These are phyloP conservation scores for Caenorhabditis brenneri DNA, from an alignment of 1,140 invertebrate species.

Conservation along the genomic window DNA sequence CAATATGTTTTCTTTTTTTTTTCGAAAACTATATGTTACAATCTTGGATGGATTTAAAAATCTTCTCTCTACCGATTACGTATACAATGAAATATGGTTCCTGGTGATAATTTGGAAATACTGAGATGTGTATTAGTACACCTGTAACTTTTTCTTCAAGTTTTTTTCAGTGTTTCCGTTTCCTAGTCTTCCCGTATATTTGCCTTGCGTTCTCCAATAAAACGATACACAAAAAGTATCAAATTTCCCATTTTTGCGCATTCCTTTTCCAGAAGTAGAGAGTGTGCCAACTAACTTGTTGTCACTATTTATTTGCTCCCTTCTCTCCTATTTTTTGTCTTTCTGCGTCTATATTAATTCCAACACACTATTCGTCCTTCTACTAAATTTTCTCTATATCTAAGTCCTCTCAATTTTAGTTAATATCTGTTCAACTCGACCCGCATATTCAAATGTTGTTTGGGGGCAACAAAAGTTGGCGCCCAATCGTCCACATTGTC, in stretches of 20 bases:
- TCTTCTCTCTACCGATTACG: too few relatives aligned
- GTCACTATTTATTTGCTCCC: conserved; percentile 1
- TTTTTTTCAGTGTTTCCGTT: too few relatives aligned
- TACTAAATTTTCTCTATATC: not conserved
- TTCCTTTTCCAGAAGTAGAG: conserved; percentile 31
- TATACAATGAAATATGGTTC: too few relatives aligned
- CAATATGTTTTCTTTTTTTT: too few relatives aligned
- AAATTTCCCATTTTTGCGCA: not conserved
- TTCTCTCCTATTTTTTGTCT: too few relatives aligned
- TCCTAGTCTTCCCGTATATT: not conserved
- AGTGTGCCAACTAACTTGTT: conserved; percentile 31
- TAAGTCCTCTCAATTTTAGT: not conserved
- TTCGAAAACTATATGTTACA: too few relatives aligned
- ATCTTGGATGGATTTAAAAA: too few relatives aligned
- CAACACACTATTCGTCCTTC: not conserved
- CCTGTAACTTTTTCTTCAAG: too few relatives aligned
- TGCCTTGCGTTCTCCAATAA: not conserved
- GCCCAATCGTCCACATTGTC: not conserved
- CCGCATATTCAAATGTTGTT: conserved; percentile 39
- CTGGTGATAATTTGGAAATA: too few relatives aligned
- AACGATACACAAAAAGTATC: conserved; percentile 1
- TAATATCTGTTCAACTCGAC: not conserved
- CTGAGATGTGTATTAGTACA: too few relatives aligned
- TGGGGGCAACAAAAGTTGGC: conserved; percentile 4
- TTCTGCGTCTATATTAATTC: not conserved